These are phyloP conservation scores for Salpingus planirostris DNA, from an alignment of 2,888 invertebrate species.

Conservation along the genomic window DNA sequence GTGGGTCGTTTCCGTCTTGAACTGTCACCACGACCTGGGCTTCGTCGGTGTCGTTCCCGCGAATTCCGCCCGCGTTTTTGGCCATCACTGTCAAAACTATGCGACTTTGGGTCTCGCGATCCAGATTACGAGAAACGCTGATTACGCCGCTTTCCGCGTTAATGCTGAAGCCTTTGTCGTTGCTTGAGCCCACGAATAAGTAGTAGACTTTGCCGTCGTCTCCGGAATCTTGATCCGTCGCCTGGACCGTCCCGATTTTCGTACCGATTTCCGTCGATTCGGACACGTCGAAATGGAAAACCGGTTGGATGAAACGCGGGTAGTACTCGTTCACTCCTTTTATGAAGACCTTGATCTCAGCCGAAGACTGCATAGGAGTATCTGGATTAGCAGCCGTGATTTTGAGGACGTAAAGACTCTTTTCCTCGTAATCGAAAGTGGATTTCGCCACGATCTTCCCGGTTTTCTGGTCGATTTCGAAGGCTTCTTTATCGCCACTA, in stretches of 20 bases:
- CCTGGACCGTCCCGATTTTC: conserved; percentile 76
- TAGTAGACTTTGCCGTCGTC: conserved; percentile 84
- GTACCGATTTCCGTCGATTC: conserved; percentile 84
- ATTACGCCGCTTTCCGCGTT: conserved; percentile 78
- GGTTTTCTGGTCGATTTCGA: conserved; percentile 66
- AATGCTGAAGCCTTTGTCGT: conserved; percentile 82
- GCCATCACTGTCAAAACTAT: conserved; percentile 87
- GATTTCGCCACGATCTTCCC: conserved; percentile 68
- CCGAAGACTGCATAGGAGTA: conserved; percentile 66
- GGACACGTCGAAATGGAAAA: conserved; percentile 87
- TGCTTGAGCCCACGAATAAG: conserved; percentile 87
- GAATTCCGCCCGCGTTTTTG: conserved; percentile 88
- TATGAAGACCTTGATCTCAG: conserved; percentile 64
- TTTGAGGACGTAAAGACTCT: conserved; percentile 61
- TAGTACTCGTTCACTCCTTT: conserved; percentile 84
- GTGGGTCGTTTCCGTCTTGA: conserved; percentile 94
- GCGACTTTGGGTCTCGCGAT: conserved; percentile 81
- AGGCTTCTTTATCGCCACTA: conserved; percentile 63
- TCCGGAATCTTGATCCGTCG: conserved; percentile 82
- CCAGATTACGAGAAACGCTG: conserved; percentile 70
- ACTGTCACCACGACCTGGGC: conserved; percentile 89
- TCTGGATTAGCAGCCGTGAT: conserved; percentile 83
- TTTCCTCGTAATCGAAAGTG: conserved; percentile 82
- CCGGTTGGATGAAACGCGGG: conserved; percentile 79
- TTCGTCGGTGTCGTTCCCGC: conserved; percentile 91